Base-by-base conservation (phyloP, 2,113 vertebrate species). In the Poeciliopsis prolifica region DNA sequence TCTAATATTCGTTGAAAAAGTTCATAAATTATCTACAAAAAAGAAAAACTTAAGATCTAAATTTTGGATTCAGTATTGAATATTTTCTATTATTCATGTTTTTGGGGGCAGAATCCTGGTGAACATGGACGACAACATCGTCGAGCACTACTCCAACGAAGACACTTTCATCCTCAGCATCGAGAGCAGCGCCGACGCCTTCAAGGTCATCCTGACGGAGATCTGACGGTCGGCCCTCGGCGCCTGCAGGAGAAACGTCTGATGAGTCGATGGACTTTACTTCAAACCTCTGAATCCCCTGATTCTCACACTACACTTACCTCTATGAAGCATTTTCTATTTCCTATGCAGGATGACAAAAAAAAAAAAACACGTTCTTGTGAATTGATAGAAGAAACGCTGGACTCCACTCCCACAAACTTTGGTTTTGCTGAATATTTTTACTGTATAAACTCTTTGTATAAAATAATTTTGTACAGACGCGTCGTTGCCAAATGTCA, bases 91-190 rank as follows among this genome's bases (percentile, higher is more conserved):
- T 5, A n/a, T 61, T 4, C 4, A 1, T 12, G 9, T 68, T 65
- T 68, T 37, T 30, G 51, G 7, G 15, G 19, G 75, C 88, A 99
- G 98, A 78, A 99, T 99, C 91, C 91, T 99, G 91, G 98, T 99
- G 72, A 99, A 99, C 91, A 98, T 99, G 96, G 98, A 99, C 22
- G 96, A 99, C 90, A 99, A 99, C 94, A 97, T 99, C 88, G 95
- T 99, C 5, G 97, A 98, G 91, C 97, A 99, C 91, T 99, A 99
- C 86, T 98, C 97, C 69, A 98, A 99, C 0, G 98, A 99, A 83
- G 98, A 99, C 94, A 98, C 97, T 0, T 99, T 99, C 92, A 96
- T 99, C 86, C 95, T 99, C 74, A 95, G 95, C 92, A 97, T 98
- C 78, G 97, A 99, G 87, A 96, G 89, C 90, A 91, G 94, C 75